phyloP scores from a whole-genome alignment of 2,113 vertebrate genomes.

The Xiphorhynchus elegans region DNA sequence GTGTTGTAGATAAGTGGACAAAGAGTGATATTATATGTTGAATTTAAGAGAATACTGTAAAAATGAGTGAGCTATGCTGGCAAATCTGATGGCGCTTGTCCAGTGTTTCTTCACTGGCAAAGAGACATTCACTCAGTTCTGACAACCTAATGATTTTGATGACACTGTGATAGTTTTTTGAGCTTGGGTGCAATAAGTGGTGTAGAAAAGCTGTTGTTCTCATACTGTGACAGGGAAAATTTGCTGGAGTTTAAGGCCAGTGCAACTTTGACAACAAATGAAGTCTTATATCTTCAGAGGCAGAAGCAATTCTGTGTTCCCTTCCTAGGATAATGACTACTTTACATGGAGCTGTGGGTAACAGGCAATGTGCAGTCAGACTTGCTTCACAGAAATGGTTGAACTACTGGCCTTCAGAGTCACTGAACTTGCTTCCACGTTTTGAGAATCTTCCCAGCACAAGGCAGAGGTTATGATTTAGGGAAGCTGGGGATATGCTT shows the following conservation, averaged over 20 bases:
- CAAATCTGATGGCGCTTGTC: background rate
- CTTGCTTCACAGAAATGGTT: background rate
- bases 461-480: background rate
- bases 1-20: background rate
- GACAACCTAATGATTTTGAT: slow-evolving; percentile 11
- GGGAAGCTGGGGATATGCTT: background rate
- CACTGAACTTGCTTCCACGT: background rate
- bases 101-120: background rate
- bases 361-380: background rate
- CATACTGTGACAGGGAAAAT: background rate
- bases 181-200: background rate
- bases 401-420: background rate
- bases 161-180: background rate
- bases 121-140: background rate
- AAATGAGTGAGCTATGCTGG: background rate
- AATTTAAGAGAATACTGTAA: background rate
- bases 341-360: background rate
- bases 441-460: background rate
- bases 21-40: background rate
- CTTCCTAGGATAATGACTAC: background rate
- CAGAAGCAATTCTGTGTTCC: background rate
- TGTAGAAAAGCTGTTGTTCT: background rate
- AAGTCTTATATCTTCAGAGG: background rate
- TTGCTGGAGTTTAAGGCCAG: background rate
- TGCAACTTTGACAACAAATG: background rate